A percentile compares a stretch with the other conserved stretches of the same genome.
Conservation (phyloP, 2,888 invertebrate genomes). For the Mylabris sibirica region DNA sequence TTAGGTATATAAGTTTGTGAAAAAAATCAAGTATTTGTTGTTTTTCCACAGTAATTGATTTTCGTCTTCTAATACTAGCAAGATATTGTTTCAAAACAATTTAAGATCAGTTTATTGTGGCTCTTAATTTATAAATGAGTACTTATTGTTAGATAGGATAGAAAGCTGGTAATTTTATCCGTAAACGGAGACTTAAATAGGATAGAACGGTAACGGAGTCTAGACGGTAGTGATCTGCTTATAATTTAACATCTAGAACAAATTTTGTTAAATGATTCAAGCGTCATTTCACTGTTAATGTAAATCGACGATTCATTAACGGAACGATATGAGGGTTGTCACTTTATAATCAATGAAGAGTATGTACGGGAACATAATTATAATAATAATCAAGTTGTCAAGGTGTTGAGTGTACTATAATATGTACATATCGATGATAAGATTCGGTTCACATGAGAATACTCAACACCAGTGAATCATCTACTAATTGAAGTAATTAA, state of each 20-base stretch:
- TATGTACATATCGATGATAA: not conserved
- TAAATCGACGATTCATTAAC: constrained; percentile 5
- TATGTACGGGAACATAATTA: not conserved
- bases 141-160: too few species aligned
- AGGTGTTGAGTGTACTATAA: not conserved
- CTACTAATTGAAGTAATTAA: not conserved
- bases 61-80: too few species aligned
- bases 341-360: constrained; percentile 5
- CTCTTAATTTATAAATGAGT: too few species aligned
- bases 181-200: too few species aligned
- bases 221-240: not conserved
- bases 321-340: not conserved
- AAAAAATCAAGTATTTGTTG: too few species aligned
- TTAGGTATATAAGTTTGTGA: too few species aligned
- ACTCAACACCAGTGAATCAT: not conserved
- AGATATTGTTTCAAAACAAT: too few species aligned
- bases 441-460: not conserved
- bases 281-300: not conserved
- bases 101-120: too few species aligned
- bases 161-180: too few species aligned
- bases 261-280: not conserved
- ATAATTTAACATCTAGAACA: not conserved
- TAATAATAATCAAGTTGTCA: constrained; percentile 1
- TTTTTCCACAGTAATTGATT: too few species aligned
- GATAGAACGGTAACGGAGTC: not conserved